These are phyloP conservation scores for Drosophila falleni DNA, from an alignment of 2,888 invertebrate genomes.

Conservation along the genomic window DNA sequence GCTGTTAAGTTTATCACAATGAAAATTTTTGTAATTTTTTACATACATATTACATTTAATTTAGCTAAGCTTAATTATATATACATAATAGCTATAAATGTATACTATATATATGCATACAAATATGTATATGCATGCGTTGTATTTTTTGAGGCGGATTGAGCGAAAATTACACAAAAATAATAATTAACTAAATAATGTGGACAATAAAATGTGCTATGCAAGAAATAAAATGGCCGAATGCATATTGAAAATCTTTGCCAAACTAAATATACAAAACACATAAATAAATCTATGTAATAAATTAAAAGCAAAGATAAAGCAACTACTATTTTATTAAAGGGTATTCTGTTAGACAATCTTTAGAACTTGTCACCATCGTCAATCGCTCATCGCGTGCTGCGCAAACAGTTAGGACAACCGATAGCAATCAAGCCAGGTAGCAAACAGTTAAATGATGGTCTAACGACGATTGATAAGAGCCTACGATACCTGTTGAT, in stretches of 20 bases:
- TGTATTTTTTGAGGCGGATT: slow-evolving; percentile 67
- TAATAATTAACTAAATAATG: slow-evolving; percentile 43
- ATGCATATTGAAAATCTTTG: slow-evolving; percentile 28
- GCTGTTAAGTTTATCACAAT: slow-evolving; percentile 70
- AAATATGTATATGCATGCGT: slow-evolving; percentile 32
- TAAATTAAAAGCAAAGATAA: not conserved
- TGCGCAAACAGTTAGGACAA: slow-evolving; percentile 26
- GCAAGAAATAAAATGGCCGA: slow-evolving; percentile 24
- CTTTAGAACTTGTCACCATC: not conserved
- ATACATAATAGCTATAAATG: slow-evolving; percentile 36
- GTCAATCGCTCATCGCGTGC: slow-evolving; percentile 35
- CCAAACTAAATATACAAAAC: slow-evolving; percentile 26
- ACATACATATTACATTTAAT: slow-evolving; percentile 25
- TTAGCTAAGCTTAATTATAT: slow-evolving; percentile 51
- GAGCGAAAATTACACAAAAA: slow-evolving; percentile 14
- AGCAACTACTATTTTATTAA: not conserved
- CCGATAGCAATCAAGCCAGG: slow-evolving; percentile 53
- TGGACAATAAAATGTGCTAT: slow-evolving; percentile 72
- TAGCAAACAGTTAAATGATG: slow-evolving; percentile 26
- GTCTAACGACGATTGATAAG: slow-evolving; percentile 53
- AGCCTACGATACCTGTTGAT: slow-evolving; percentile 31
- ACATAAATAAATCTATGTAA: slow-evolving; percentile 8
- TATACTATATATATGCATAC: slow-evolving; percentile 12
- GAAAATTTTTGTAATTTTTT: slow-evolving; percentile 59
- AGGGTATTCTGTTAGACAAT: not conserved